A percentile compares a stretch with the other conserved stretches of the same genome.
Evolutionary conservation across 2,797 vertebrate genomes (phyloP).

Genomic region (Balearica regulorum): DNA sequence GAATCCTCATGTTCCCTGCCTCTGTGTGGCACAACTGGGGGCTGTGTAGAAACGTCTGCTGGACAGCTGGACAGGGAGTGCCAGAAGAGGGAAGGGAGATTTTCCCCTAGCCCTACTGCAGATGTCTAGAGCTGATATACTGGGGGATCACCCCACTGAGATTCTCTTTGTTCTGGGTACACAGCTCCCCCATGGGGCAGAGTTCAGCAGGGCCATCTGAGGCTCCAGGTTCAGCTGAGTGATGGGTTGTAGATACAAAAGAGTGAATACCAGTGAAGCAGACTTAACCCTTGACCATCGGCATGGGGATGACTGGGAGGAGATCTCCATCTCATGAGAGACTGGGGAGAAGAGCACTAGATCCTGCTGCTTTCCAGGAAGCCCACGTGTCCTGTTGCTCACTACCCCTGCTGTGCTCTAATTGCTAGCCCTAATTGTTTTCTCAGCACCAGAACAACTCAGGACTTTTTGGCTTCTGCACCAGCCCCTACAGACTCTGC

Average conservation of each 20-base stretch:
- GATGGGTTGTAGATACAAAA: neutral
- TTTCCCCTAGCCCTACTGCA: neutral
- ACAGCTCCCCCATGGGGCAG: neutral
- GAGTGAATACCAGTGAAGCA: neutral
- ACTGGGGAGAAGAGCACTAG: neutral
- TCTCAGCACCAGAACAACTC: neutral
- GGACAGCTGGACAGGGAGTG: no score
- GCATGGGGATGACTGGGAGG: neutral
- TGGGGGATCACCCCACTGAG: no score
- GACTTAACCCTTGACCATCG: neutral
- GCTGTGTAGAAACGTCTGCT: neutral
- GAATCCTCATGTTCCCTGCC: neutral
- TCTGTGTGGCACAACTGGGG: neutral
- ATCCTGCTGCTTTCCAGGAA: neutral
- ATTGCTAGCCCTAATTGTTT: neutral
- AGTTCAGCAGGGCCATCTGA: neutral
- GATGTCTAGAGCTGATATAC: accelerated
- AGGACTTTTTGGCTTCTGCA: neutral
- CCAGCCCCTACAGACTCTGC: neutral
- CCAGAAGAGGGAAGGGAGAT: neutral
- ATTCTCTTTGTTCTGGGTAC: neutral
- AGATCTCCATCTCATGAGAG: neutral
- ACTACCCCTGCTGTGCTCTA: neutral
- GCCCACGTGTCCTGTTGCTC: neutral
- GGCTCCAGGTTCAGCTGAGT: neutral